phyloP scores from a whole-genome alignment of 1,140 invertebrate species.

The Drosophila ironensis region DNA sequence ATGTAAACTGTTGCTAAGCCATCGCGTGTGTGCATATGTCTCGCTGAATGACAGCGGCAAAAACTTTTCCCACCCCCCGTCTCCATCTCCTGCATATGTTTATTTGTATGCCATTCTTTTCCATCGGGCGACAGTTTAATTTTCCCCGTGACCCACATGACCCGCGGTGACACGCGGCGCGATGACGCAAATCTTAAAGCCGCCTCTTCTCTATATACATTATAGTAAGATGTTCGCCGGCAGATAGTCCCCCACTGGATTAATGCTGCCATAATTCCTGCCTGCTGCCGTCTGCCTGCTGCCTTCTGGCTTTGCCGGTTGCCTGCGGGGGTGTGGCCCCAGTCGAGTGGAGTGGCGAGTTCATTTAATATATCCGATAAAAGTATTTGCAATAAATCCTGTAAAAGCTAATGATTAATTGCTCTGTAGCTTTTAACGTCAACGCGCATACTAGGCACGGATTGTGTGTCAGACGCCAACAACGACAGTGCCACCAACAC shows the following conservation, averaged over 20 bases:
- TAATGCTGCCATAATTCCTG: constrained; percentile 77
- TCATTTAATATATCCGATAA: constrained; percentile 81
- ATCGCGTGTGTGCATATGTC: constrained; percentile 50
- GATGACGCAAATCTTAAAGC: constrained; percentile 79
- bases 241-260: constrained; percentile 75
- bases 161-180: constrained; percentile 23
- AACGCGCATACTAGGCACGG: constrained; percentile 74
- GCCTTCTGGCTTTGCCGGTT: constrained; percentile 16
- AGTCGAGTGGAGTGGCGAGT: constrained; percentile 67
- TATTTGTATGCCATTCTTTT: not conserved
- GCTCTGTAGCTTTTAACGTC: constrained; percentile 79
- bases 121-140: constrained; percentile 34
- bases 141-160: constrained; percentile 55
- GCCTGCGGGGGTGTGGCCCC: constrained; percentile 20
- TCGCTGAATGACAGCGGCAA: not conserved
- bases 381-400: constrained; percentile 81
- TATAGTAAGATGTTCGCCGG: constrained; percentile 58
- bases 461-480: constrained; percentile 68
- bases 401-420: constrained; percentile 81
- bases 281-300: constrained; percentile 1
- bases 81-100: not conserved
- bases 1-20: constrained; percentile 76
- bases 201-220: not conserved
- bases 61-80: constrained; percentile 27
- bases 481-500: constrained; percentile 8